Evolutionary conservation across 1,140 invertebrate genomes (phyloP).

Genomic region (Acarapis woodi): DNA sequence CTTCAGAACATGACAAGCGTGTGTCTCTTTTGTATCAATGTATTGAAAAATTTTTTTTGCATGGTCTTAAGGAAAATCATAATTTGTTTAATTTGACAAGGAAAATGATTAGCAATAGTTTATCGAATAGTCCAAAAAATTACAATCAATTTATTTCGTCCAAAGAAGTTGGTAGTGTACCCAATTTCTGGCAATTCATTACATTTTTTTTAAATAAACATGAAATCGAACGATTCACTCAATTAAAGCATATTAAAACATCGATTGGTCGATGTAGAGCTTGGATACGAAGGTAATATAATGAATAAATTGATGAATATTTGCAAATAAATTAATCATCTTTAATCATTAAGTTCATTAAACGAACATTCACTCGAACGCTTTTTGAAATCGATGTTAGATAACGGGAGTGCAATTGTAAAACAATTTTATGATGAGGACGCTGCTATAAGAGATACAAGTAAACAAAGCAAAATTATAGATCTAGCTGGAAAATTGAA

Average conservation of each 20-base stretch:
- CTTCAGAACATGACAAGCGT: slow-evolving; percentile 44
- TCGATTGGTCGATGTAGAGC: slow-evolving; percentile 41
- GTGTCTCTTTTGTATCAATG: neutral
- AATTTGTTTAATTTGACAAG: neutral
- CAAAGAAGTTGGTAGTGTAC: slow-evolving; percentile 9
- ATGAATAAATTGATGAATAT: no score
- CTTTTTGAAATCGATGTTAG: no score
- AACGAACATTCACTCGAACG: no score
- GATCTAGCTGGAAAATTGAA: no score
- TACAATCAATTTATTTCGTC: neutral
- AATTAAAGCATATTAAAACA: slow-evolving; percentile 45
- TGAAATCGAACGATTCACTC: slow-evolving; percentile 49
- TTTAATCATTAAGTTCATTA: slow-evolving; percentile 39
- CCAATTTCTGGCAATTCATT: slow-evolving; percentile 23
- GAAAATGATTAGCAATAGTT: slow-evolving; percentile 4
- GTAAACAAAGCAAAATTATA: no score
- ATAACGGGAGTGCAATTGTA: no score
- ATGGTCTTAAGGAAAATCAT: slow-evolving; percentile 3
- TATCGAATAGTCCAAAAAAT: slow-evolving; percentile 5
- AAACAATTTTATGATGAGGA: no score
- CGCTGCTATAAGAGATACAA: no score
- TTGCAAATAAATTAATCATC: no score
- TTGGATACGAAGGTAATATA: slow-evolving; percentile 52
- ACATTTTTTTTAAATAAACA: slow-evolving; percentile 39
- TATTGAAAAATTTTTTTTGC: slow-evolving; percentile 2